Percentiles rank a stretch among this genome's conserved stretches.
phyloP scores from a whole-genome alignment of 2,888 invertebrate genomes.

The Caradrina kadenii region DNA sequence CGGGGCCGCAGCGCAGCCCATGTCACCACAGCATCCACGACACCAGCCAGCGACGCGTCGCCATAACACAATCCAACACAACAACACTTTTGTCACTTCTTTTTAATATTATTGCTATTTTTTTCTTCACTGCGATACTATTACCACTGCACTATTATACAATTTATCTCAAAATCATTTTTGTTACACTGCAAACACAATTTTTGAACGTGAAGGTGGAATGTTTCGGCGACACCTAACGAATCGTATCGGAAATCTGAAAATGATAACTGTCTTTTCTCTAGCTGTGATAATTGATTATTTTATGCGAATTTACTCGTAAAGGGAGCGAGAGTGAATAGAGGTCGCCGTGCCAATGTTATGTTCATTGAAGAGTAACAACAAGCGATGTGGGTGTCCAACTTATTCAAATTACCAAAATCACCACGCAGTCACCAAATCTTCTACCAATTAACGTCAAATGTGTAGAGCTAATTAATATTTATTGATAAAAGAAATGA shows the following conservation, averaged over 20 bases:
- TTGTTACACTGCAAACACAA: constrained; percentile 85
- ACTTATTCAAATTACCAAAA: constrained; percentile 76
- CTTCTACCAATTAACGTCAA: constrained; percentile 61
- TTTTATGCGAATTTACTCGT: constrained; percentile 73
- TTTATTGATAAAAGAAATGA: constrained; percentile 73
- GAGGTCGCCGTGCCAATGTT: constrained; percentile 88
- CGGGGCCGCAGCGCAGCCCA: constrained; percentile 85
- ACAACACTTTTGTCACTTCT: constrained; percentile 68
- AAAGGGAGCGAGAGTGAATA: constrained; percentile 79
- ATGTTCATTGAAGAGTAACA: constrained; percentile 90
- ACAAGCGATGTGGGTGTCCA: constrained; percentile 85
- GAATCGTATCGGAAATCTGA: constrained; percentile 49
- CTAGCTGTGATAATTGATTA: constrained; percentile 43
- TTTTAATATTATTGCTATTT: constrained; percentile 78
- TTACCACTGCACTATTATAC: constrained; percentile 83
- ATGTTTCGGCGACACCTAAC: constrained; percentile 86
- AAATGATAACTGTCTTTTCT: constrained; percentile 45
- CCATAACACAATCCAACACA: constrained; percentile 83
- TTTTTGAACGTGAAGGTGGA: constrained; percentile 68
- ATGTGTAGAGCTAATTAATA: constrained; percentile 63
- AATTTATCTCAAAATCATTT: constrained; percentile 90
- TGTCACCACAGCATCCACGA: constrained; percentile 85
- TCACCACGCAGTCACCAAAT: constrained; percentile 71
- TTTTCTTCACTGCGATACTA: constrained; percentile 79
- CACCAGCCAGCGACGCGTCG: constrained; percentile 77